phyloP scores from a whole-genome alignment of 2,113 vertebrate species.

The Balaeniceps rex region DNA sequence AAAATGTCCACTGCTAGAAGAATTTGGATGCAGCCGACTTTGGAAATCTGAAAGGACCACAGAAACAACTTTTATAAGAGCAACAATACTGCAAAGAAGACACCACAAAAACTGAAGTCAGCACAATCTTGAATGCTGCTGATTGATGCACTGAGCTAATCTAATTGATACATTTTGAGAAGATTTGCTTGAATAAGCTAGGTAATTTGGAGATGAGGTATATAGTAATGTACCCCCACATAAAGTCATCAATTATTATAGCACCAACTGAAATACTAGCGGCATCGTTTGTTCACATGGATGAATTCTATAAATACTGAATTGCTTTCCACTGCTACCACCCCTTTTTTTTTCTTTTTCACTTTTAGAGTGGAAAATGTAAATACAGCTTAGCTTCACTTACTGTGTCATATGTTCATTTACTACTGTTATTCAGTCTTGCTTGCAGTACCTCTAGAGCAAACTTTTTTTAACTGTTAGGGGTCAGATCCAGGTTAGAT shows the following conservation, averaged over 20 bases:
- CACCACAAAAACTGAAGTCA: conserved; percentile 27
- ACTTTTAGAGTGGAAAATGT: neutral
- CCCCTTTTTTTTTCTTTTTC: neutral
- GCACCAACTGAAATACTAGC: neutral
- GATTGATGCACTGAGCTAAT: conserved; percentile 11
- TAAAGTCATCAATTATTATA: neutral
- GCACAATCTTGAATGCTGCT: conserved; percentile 12
- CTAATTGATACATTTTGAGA: conserved; percentile 13
- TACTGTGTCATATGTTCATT: neutral
- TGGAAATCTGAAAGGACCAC: conserved; percentile 37
- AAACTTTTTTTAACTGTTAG: neutral
- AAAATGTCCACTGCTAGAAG: conserved; percentile 53
- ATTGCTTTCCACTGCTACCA: neutral
- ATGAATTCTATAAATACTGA: neutral
- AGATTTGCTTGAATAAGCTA: conserved; percentile 20
- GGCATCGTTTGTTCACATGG: neutral
- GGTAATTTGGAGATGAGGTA: conserved; percentile 5
- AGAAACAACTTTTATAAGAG: conserved; percentile 29
- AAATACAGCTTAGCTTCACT: neutral
- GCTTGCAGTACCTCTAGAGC: neutral
- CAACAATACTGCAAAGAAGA: conserved; percentile 4
- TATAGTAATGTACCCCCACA: neutral
- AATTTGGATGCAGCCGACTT: conserved; percentile 15
- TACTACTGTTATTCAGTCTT: neutral
- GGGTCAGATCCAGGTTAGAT: neutral